Base-by-base conservation (phyloP, 1,140 invertebrate genomes). In the Bombyx mandarina region DNA sequence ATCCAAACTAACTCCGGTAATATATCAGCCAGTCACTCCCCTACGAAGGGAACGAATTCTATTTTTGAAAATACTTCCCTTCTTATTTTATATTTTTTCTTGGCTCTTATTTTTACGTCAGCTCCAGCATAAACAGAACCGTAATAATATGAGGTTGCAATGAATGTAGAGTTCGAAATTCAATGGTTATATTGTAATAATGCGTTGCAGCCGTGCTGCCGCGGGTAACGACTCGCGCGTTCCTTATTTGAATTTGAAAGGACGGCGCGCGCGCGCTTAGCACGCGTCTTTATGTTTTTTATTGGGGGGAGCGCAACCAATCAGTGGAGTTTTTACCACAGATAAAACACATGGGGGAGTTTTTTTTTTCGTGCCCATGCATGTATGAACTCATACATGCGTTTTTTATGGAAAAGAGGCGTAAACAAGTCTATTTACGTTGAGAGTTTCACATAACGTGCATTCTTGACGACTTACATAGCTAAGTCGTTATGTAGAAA, bases 51-150 rank as follows among this genome's bases (percentile, higher is more conserved):
- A 73, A 71, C 71, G 63, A 57, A 45, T 65, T 74, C 83, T 86
- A 86, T 84, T 83, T 86, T 86, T 79, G 26, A 83, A 84, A 71
- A 83, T 73, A 78, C 79, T 85, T 82, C 79, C 80, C 81, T 71
- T 70, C 68, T 74, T 74, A 78, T 82, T 85, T 85, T 85, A 85
- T 82, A 82, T 81, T 86, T 86, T 86, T 86, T 82, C 77, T 71
- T 56, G 54, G 67, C 54, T 63, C 64, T 73, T 83, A 86, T 82
- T 84, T 84, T 82, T 77, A 81, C 66, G 57, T 47, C 10, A 45
- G 47, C 62, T 52, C 77, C 75, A 80, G 45, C 62, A 56, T 72
- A 66, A 58, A 22, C 60, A 45, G 79, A 73, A 35, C 70, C 64
- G 42, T 56, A 53, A 66, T 62, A 64, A 54, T 43, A 42, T 10